Conservation (phyloP, 1,140 invertebrate species). For the Orius insidiosus region DNA sequence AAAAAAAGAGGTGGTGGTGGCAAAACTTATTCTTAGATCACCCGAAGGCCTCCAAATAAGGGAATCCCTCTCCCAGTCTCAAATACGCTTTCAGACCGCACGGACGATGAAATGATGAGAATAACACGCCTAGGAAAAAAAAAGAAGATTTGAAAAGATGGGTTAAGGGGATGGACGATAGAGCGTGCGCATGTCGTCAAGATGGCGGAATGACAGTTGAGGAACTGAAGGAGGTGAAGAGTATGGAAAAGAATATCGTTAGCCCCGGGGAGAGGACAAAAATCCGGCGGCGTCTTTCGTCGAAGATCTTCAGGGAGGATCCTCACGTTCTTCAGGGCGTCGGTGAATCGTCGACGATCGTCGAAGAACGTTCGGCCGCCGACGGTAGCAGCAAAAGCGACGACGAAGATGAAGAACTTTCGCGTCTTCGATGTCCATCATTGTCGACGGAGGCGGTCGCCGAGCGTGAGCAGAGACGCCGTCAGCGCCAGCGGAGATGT, state of each 20-base stretch:
- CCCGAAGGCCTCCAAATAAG: neutral
- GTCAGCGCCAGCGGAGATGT: slow-evolving; percentile 45
- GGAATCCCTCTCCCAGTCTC: neutral
- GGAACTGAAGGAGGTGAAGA: no score
- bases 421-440: slow-evolving; percentile 67
- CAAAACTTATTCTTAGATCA: no score
- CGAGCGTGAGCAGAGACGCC: slow-evolving; percentile 56
- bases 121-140: neutral
- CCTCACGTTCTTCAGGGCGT: slow-evolving; percentile 27
- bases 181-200: slow-evolving; percentile 23
- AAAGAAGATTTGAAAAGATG: neutral
- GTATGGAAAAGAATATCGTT: no score
- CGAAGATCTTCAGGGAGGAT: slow-evolving; percentile 8
- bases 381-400: slow-evolving; percentile 32
- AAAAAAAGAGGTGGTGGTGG: no score
- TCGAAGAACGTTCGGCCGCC: slow-evolving; percentile 19
- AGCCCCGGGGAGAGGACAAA: slow-evolving; percentile 3
- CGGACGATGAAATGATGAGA: slow-evolving; percentile 14
- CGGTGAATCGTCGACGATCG: neutral
- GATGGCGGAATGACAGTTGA: slow-evolving; percentile 26
- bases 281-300: slow-evolving; percentile 9
- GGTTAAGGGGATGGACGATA: neutral
- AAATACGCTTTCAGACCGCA: neutral
- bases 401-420: slow-evolving; percentile 48
- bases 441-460: slow-evolving; percentile 72